Conservation (phyloP, 2,888 invertebrate genomes). For the Chloromyia formosa region DNA sequence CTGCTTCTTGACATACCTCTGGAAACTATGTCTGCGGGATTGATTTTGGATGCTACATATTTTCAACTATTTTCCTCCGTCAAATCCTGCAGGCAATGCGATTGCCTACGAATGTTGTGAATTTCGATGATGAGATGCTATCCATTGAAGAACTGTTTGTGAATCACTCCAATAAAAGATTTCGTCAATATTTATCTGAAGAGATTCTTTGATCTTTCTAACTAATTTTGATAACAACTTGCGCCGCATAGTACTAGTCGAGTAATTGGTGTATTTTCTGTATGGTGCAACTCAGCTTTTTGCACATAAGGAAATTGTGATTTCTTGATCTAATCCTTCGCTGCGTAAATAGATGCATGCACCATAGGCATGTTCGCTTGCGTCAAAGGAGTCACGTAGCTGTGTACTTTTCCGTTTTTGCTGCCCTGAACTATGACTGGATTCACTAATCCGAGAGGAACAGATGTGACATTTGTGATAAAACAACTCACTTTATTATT, state of each 20-base stretch:
- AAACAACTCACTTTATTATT: not conserved
- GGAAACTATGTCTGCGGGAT: not conserved
- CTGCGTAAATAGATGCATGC: not conserved
- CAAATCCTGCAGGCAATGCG: constrained; percentile 22
- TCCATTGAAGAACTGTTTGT: not conserved
- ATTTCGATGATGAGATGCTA: constrained; percentile 7
- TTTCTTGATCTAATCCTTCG: not conserved
- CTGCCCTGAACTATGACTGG: not conserved
- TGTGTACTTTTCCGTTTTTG: not conserved
- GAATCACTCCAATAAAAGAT: not conserved
- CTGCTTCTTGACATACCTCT: not conserved
- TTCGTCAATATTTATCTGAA: not conserved
- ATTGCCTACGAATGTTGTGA: not conserved
- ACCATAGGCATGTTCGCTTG: not conserved
- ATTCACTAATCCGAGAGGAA: not conserved
- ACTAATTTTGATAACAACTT: not conserved
- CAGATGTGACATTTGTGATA: not conserved
- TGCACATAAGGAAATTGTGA: not conserved
- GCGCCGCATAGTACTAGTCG: constrained; percentile 50
- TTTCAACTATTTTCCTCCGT: constrained; percentile 40
- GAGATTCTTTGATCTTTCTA: not conserved
- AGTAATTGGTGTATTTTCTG: not conserved
- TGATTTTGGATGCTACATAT: constrained; percentile 35
- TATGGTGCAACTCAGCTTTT: not conserved
- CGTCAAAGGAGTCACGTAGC: not conserved